These are phyloP conservation scores for Canis aureus DNA, from an alignment of 2,113 vertebrate species.

Conservation along the genomic window DNA sequence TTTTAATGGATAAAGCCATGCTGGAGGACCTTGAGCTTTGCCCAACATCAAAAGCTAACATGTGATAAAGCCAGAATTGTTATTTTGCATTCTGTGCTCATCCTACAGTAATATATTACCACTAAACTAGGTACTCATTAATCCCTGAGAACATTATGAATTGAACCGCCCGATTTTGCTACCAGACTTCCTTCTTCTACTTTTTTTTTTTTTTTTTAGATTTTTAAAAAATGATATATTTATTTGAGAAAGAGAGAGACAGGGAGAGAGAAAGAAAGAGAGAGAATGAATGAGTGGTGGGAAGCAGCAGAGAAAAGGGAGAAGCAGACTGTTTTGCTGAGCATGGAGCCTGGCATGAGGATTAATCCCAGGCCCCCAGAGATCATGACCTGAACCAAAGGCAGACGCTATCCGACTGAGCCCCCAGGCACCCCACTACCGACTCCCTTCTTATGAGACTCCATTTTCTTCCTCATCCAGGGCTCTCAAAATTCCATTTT, in stretches of 20 bases:
- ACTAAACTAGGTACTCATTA: background rate
- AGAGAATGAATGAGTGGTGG: no score
- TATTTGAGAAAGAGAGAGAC: no score
- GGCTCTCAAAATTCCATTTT: background rate
- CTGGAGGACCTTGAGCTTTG: background rate
- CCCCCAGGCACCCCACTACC: no score
- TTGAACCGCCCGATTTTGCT: background rate
- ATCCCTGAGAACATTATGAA: background rate
- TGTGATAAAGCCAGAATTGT: background rate
- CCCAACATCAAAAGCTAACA: background rate
- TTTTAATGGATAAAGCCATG: background rate
- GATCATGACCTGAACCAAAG: no score
- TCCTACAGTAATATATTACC: background rate
- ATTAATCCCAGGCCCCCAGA: no score
- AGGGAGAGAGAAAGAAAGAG: no score
- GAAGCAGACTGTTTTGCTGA: no score
- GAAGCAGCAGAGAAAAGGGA: no score
- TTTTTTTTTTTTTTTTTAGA: no score
- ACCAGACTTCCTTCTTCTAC: background rate
- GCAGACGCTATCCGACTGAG: no score
- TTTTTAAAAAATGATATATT: no score
- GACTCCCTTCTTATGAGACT: background rate
- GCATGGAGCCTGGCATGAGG: no score
- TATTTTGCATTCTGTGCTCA: constrained; percentile 22
- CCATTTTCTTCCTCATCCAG: background rate